phyloP scores from a whole-genome alignment of 1,140 invertebrate genomes.

The Drosophila persimilis region DNA sequence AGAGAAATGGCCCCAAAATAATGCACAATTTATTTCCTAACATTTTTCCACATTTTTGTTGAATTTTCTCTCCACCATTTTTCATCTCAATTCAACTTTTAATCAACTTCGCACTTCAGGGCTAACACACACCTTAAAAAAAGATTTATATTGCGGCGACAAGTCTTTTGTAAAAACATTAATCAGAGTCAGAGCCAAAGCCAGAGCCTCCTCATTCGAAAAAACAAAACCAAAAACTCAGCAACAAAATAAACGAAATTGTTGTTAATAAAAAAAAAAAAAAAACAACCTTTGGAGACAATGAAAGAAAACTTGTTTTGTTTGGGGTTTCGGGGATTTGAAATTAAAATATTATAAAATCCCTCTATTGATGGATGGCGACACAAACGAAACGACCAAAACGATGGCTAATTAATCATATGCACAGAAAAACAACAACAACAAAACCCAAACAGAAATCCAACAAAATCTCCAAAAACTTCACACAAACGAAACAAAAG shows the following conservation, averaged over 20 bases:
- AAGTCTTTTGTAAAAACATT: constrained; percentile 74
- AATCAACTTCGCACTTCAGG: constrained; percentile 66
- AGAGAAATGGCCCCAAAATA: no score
- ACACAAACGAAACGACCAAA: constrained; percentile 38
- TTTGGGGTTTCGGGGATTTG: constrained; percentile 38
- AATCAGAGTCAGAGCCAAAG: constrained; percentile 41
- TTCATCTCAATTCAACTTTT: constrained; percentile 5
- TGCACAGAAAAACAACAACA: constrained; percentile 31
- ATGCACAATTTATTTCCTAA: no score
- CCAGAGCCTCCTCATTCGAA: neutral
- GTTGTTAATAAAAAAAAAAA: constrained; percentile 48
- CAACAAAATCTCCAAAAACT: constrained; percentile 32
- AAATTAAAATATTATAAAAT: constrained; percentile 65
- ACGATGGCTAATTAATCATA: constrained; percentile 72
- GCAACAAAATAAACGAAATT: constrained; percentile 52
- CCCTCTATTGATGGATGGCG: constrained; percentile 65
- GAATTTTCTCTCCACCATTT: neutral
- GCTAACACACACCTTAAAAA: constrained; percentile 10
- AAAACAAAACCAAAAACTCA: constrained; percentile 21
- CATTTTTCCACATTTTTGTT: neutral
- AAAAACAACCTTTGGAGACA: constrained; percentile 16
- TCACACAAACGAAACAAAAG: constrained; percentile 49
- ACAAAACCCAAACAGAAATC: constrained; percentile 19
- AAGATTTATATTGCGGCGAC: constrained; percentile 71
- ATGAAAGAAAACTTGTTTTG: constrained; percentile 68